A percentile compares a stretch with the other conserved stretches of the same genome.
Evolutionary conservation across 2,113 vertebrate species (phyloP).

Genomic region (Equus quagga): DNA sequence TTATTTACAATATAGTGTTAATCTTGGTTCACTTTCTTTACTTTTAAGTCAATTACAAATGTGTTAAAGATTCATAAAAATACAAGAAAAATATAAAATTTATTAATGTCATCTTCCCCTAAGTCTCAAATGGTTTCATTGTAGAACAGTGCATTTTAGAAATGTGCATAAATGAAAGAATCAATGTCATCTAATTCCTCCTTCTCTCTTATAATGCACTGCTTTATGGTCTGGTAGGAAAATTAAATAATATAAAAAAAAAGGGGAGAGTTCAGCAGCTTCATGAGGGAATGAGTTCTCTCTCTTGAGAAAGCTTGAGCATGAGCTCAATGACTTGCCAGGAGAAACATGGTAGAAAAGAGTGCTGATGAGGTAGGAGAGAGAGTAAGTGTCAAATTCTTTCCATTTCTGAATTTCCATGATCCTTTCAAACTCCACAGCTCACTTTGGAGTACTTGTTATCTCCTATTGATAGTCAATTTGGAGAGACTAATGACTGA

Average conservation of each 20-base stretch:
- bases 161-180: background rate
- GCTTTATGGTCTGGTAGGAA: background rate
- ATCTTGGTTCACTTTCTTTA: background rate
- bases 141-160: background rate
- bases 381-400: background rate
- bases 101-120: background rate
- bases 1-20: background rate
- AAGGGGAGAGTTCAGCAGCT: background rate
- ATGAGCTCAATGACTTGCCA: background rate
- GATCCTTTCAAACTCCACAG: background rate
- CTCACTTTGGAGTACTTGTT: background rate
- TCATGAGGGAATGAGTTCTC: background rate
- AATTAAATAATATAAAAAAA: background rate
- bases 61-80: conserved; percentile 17
- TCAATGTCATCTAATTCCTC: background rate
- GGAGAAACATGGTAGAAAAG: background rate
- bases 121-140: background rate
- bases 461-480: background rate
- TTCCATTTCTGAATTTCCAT: background rate
- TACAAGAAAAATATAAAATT: conserved; percentile 26
- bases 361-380: background rate
- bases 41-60: conserved; percentile 43
- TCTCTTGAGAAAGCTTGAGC: background rate
- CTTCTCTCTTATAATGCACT: background rate
- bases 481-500: background rate